phyloP scores from a whole-genome alignment of 2,888 invertebrate species.

The Epinotia brunnichana region DNA sequence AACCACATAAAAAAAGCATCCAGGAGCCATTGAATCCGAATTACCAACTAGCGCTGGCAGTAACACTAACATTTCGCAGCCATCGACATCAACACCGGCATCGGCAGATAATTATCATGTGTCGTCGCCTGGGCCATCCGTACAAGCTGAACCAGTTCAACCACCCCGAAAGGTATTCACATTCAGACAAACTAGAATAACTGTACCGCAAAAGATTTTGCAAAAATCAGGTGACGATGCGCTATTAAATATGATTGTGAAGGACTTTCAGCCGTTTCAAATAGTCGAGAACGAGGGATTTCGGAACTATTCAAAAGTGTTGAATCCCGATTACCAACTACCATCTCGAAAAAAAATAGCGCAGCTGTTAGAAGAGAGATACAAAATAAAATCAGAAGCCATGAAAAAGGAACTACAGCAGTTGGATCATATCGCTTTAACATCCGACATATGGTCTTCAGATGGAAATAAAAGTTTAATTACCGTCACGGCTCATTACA shows the following conservation, averaged over 20 bases:
- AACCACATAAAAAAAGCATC: no score
- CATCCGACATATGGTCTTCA: slow-evolving; percentile 44
- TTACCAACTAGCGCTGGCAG: no score
- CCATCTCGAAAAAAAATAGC: slow-evolving; percentile 36
- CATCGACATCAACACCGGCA: no score
- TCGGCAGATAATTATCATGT: no score
- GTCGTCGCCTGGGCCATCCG: slow-evolving; percentile 7
- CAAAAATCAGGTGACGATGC: slow-evolving; percentile 46
- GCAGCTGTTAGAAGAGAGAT: slow-evolving; percentile 35
- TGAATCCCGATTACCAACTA: slow-evolving; percentile 43
- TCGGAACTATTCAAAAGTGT: slow-evolving; percentile 35
- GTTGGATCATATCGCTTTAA: slow-evolving; percentile 42
- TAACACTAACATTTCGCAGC: no score
- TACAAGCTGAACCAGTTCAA: slow-evolving; percentile 14
- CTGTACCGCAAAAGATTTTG: slow-evolving; percentile 42
- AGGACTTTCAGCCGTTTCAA: slow-evolving; percentile 44
- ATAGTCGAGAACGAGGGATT: slow-evolving; percentile 45
- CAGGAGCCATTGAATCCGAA: no score
- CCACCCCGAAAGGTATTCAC: slow-evolving; percentile 38
- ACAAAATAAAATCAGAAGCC: slow-evolving; percentile 41
- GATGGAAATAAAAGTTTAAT: slow-evolving; percentile 43
- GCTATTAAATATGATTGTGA: slow-evolving; percentile 44
- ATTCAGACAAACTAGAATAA: slow-evolving; percentile 43
- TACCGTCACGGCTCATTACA: slow-evolving; percentile 45
- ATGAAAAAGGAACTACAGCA: slow-evolving; percentile 42